A percentile compares a stretch with the other conserved stretches of the same genome.
Evolutionary conservation across 2,113 vertebrate genomes (phyloP).

Genomic region (Xyrauchen texanus): DNA sequence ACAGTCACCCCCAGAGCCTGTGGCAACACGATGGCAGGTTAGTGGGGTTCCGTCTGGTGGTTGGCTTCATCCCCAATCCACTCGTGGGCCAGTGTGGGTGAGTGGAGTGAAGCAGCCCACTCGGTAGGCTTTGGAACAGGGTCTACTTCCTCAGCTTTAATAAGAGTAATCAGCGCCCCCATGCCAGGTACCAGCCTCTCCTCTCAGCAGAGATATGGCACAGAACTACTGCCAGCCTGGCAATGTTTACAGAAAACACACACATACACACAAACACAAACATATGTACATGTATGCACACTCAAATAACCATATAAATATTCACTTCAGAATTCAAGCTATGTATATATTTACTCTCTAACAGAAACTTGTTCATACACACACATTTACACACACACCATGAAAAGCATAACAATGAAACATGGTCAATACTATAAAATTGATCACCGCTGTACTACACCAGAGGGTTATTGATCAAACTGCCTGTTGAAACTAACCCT

Average conservation of each 20-base stretch:
- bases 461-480: conserved; percentile 68
- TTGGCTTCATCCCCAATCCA: conserved; percentile 82
- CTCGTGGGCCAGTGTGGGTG: conserved; percentile 75
- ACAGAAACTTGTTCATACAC: conserved; percentile 10
- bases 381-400: not conserved
- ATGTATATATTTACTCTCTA: conserved; percentile 20
- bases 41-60: conserved; percentile 89
- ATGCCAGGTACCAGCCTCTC: conserved; percentile 88
- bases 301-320: conserved; percentile 27
- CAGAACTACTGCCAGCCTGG: conserved; percentile 64
- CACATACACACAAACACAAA: conserved; percentile 42
- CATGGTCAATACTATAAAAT: conserved; percentile 69
- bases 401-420: conserved; percentile 72
- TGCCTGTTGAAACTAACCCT: conserved; percentile 67
- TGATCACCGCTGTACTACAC: conserved; percentile 72
- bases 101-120: conserved; percentile 85
- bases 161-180: conserved; percentile 97
- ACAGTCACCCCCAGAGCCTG: conserved; percentile 91
- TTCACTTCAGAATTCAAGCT: conserved; percentile 16
- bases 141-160: conserved; percentile 93
- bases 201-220: conserved; percentile 89
- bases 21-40: conserved; percentile 82
- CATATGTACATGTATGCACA: conserved; percentile 35
- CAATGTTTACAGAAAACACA: conserved; percentile 86
- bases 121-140: conserved; percentile 92